A percentile compares a stretch with the other conserved stretches of the same genome.
Conservation (phyloP, 2,113 vertebrate genomes). For the Chionomys nivalis region DNA sequence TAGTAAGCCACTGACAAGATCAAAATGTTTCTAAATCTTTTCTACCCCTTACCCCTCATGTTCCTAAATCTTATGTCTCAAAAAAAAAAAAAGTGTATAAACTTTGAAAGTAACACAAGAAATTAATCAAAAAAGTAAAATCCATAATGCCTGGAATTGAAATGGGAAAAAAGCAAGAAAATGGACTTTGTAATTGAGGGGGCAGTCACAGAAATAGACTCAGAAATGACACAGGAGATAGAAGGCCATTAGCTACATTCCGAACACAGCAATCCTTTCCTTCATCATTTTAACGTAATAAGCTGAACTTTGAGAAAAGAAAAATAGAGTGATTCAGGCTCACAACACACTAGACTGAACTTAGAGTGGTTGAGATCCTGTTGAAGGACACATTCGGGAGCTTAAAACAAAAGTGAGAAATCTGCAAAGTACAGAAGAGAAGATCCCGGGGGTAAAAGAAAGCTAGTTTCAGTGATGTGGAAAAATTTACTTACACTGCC, state of each 20-base stretch:
- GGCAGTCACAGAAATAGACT: constrained; percentile 15
- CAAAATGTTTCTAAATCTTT: constrained; percentile 9
- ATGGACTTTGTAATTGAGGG: not conserved
- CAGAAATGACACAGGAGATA: not conserved
- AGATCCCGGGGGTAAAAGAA: too few relatives aligned
- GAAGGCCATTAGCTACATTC: not conserved
- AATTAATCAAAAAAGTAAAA: constrained; percentile 19
- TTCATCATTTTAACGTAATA: not conserved
- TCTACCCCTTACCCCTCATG: not conserved
- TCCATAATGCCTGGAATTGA: not conserved
- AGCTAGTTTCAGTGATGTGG: not conserved
- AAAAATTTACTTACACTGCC: not conserved
- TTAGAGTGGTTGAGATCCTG: not conserved
- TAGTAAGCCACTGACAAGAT: not conserved
- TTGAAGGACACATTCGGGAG: constrained; percentile 17
- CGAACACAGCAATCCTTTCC: not conserved
- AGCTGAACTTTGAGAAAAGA: not conserved
- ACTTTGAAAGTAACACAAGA: constrained; percentile 9
- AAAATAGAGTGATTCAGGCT: not conserved
- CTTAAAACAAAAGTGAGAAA: not conserved
- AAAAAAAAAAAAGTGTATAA: not conserved
- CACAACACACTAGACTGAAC: not conserved
- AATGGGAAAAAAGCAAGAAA: constrained; percentile 7
- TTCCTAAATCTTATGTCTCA: constrained; percentile 22
- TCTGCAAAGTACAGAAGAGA: not conserved